Evolutionary conservation across 2,797 vertebrate species (phyloP), one percentile per base, ranked within the genome.

Genomic region (Characodon lateralis): DNA sequence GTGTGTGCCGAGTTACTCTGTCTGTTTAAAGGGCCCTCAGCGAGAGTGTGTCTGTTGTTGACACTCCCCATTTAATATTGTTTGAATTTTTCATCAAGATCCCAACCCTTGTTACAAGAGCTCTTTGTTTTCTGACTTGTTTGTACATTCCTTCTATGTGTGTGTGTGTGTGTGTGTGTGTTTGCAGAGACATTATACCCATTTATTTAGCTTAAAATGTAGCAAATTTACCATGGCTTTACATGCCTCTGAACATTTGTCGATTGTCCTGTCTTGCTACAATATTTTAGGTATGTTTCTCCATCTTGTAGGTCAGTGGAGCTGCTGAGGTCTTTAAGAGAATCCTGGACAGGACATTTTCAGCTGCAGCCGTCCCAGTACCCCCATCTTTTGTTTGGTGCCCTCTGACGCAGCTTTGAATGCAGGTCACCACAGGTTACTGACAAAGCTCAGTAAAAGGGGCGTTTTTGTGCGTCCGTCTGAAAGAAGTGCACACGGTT

Each of bases 21-120:
- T 97, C 95, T 97, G 95, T 98, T 98, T 97, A 96, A 97, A 97
- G 94, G 96, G 95, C 96, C 96, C 97, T 98, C 93, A 95, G 96
- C 96, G 97, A 94, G 95, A 97, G 97, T 95, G 94, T 96, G 96
- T 95, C 95, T 94, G 85, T 90, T 97, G 96, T 97, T 97, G 97
- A 97, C 97, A 96, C 96, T 96, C 94, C 95, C 96, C 95, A 94
- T 96, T 96, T 96, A 96, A 97, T 98, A 98, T 96, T 97, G 97
- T 96, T 97, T 98, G 96, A 97, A 96, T 98, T 98, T 98, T 97
- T 97, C 96, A 96, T 95, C 95, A 92, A 85, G 92, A 96, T 95
- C 95, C 95, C 91, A 58, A 96, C 94, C 94, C 94, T 92, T 82
- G 80, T 94, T 95, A 93, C 93, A 95, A 90, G 89, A 94, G 95